Base-by-base conservation (phyloP, 2,113 vertebrate genomes). In the Lutjanus erythropterus region DNA sequence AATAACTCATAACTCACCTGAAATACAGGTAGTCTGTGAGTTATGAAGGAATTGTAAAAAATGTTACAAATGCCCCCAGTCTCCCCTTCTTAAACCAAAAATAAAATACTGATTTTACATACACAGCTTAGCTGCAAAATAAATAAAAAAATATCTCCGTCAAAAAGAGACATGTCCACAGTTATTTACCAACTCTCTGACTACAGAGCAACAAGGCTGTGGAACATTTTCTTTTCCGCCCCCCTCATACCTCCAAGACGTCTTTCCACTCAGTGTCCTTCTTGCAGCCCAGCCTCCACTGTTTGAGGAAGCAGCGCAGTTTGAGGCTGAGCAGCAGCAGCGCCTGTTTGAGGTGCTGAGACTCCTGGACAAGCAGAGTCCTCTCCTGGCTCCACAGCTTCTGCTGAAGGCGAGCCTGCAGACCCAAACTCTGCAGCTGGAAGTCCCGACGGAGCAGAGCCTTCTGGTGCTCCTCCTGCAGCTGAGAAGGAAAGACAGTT, bases 291-390 rank as follows among this genome's bases (percentile, higher is more conserved):
- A 97, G 95, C 71, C 97, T 94, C 98, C 98, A 99, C 75, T 96
- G 94, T 86, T 98, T 99, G 91, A 99, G 96, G 91, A 99, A 98
- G 96, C 97, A 98, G 86, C 97, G 96, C n/a, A 99, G 96, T 80
- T 99, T 99, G 94, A 98, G 97, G 92, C 97, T 98, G 91, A 98
- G 96, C 83, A 99, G 93, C 46, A 99, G 86, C 77, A 99, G 96
- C 75, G 95, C 96, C 88, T 99, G 97, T 89, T 97, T 97, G 86
- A 99, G 97, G 88, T 99, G 98, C 86, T 98, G 97, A 0, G 97
- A 96, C 92, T 99, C 98, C 86, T 98, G 97, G 31, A 98, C 95
- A 90, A 99, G 91, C 72, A 98, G 93, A 71, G 96, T 97, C 92
- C 97, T 97, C 93, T 99, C 98, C 90, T 97, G 97, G 89, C 95